Conservation (phyloP, 2,888 invertebrate species). For the Orchestes rusci region DNA sequence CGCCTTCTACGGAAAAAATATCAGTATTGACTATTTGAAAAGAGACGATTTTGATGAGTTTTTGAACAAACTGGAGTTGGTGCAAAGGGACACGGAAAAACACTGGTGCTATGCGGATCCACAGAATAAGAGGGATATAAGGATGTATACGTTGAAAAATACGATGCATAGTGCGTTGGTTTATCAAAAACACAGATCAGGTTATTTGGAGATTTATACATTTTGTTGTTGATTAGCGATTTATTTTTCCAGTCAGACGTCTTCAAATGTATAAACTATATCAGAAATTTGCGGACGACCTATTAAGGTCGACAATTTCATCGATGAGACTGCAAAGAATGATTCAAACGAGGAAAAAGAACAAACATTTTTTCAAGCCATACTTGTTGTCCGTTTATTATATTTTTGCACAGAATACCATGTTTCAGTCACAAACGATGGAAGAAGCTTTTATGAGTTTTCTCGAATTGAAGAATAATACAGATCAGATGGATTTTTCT, state of each 20-base stretch:
- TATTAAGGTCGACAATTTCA: too few species aligned
- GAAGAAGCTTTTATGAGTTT: constrained; percentile 28
- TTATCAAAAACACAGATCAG: background rate
- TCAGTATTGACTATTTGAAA: constrained; percentile 30
- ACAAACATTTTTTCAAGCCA: constrained; percentile 17
- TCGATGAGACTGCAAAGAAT: constrained; percentile 54
- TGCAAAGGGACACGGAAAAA: constrained; percentile 11
- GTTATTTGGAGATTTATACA: too few species aligned
- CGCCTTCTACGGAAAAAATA: constrained; percentile 27
- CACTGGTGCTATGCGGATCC: constrained; percentile 22
- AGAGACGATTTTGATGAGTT: constrained; percentile 19
- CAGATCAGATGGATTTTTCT: constrained; percentile 6
- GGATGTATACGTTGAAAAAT: constrained; percentile 49
- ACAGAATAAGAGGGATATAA: constrained; percentile 44
- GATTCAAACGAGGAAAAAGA: constrained; percentile 42
- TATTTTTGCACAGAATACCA: constrained; percentile 26
- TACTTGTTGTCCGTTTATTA: constrained; percentile 16
- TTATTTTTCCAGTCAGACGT: constrained; percentile 1
- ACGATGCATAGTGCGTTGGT: constrained; percentile 59
- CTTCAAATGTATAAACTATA: constrained; percentile 41
- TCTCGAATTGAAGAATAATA: constrained; percentile 10
- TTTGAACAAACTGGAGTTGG: constrained; percentile 13
- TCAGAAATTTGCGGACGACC: background rate
- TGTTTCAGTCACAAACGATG: constrained; percentile 26
- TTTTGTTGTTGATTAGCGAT: background rate